Evolutionary conservation across 1,140 invertebrate genomes (phyloP).

Genomic region (Caerostris extrusa): DNA sequence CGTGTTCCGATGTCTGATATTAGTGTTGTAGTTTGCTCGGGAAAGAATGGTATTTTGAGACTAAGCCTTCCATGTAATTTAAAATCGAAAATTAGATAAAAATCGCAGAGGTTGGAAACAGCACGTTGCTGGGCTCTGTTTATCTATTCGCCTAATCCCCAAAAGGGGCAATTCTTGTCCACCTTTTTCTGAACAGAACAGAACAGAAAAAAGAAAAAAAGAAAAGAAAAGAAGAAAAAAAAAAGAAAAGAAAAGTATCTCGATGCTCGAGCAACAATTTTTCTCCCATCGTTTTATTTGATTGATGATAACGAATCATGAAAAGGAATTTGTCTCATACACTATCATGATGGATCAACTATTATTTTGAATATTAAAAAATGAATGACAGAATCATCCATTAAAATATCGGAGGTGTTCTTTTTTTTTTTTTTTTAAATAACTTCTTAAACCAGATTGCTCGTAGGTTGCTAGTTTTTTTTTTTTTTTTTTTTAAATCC

Average conservation of each 20-base stretch:
- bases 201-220: no score
- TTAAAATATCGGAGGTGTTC: neutral
- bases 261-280: neutral
- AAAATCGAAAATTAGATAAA: conserved; percentile 28
- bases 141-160: neutral
- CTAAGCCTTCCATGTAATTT: neutral
- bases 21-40: neutral
- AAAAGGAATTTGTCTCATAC: conserved; percentile 32
- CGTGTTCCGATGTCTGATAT: neutral
- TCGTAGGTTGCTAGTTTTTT: neutral
- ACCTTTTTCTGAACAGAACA: neutral
- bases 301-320: conserved; percentile 27
- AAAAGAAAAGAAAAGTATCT: neutral
- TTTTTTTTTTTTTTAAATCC: no score
- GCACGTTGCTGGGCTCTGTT: neutral
- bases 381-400: neutral
- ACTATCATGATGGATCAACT: conserved; percentile 22
- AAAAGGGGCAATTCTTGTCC: neutral
- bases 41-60: neutral
- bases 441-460: neutral
- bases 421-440: neutral
- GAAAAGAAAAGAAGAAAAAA: neutral
- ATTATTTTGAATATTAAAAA: neutral
- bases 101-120: neutral
- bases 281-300: conserved; percentile 29